Conservation (phyloP, 2,113 vertebrate species). For the Rhodinocichla rosea region DNA sequence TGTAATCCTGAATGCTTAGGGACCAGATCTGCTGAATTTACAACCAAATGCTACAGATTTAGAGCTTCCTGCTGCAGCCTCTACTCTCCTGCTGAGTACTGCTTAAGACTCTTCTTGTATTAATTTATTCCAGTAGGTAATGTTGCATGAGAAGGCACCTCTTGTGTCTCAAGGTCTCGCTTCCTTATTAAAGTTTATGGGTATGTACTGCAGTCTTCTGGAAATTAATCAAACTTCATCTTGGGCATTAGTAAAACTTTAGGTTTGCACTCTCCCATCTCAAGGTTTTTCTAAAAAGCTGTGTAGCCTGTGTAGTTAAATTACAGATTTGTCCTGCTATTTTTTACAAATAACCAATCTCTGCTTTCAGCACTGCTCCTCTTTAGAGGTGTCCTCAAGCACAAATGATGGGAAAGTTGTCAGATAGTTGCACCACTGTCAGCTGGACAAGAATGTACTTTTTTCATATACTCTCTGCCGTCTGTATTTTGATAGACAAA, state of each 20-base stretch:
- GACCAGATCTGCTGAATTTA: background rate
- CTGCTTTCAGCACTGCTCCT: background rate
- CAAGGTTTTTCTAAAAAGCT: background rate
- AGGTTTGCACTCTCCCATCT: accelerated
- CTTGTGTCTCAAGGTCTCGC: background rate
- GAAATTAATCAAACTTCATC: background rate
- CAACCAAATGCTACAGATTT: background rate
- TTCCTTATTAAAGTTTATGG: background rate
- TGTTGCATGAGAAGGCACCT: accelerated
- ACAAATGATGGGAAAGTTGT: background rate
- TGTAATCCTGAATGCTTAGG: background rate
- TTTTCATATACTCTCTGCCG: background rate
- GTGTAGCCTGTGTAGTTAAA: background rate
- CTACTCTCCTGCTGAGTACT: background rate
- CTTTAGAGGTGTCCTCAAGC: background rate
- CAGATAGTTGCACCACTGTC: background rate
- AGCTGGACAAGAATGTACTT: background rate
- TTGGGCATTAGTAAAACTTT: background rate
- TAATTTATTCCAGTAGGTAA: background rate
- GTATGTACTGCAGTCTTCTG: background rate
- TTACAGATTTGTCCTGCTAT: background rate
- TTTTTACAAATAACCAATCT: background rate
- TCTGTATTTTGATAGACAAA: background rate
- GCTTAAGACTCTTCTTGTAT: background rate
- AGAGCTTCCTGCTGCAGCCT: background rate